These are phyloP conservation scores for Etheostoma nigrum DNA, from an alignment of 2,797 vertebrate species.

Conservation along the genomic window DNA sequence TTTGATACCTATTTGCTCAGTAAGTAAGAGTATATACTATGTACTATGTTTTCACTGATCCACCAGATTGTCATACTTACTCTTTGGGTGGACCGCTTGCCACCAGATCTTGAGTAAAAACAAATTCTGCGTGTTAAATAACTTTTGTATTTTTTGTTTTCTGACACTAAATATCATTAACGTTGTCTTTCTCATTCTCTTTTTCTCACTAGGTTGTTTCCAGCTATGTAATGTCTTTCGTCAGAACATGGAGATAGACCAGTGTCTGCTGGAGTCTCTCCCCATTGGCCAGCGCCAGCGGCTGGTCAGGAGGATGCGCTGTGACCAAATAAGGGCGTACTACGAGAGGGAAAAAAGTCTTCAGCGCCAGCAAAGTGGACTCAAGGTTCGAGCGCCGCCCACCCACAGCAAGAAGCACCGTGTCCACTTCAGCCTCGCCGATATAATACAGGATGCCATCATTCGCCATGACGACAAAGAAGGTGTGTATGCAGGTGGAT, in stretches of 20 bases:
- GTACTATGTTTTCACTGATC: slow-evolving; percentile 25
- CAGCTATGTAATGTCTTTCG: slow-evolving; percentile 99
- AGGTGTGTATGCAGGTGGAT: slow-evolving; percentile 79
- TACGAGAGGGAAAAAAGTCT: slow-evolving; percentile 92
- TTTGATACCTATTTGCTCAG: slow-evolving; percentile 14
- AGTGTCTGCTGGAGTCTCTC: slow-evolving; percentile 98
- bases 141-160: slow-evolving; percentile 1
- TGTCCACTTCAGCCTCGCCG: slow-evolving; percentile 84
- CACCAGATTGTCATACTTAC: slow-evolving; percentile 9
- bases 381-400: slow-evolving; percentile 59
- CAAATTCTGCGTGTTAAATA: neutral
- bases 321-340: slow-evolving; percentile 94
- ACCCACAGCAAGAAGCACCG: slow-evolving; percentile 82
- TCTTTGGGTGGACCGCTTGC: neutral
- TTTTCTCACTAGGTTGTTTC: slow-evolving; percentile 91
- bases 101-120: slow-evolving; percentile 8
- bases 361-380: slow-evolving; percentile 85
- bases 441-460: slow-evolving; percentile 91
- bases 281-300: slow-evolving; percentile 94
- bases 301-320: slow-evolving; percentile 95
- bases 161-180: neutral
- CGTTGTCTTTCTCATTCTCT: slow-evolving; percentile 5
- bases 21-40: slow-evolving; percentile 28
- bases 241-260: slow-evolving; percentile 99
- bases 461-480: slow-evolving; percentile 93